Evolutionary conservation across 2,797 vertebrate species (phyloP).

Genomic region (Tenualosa thibaudeaui): DNA sequence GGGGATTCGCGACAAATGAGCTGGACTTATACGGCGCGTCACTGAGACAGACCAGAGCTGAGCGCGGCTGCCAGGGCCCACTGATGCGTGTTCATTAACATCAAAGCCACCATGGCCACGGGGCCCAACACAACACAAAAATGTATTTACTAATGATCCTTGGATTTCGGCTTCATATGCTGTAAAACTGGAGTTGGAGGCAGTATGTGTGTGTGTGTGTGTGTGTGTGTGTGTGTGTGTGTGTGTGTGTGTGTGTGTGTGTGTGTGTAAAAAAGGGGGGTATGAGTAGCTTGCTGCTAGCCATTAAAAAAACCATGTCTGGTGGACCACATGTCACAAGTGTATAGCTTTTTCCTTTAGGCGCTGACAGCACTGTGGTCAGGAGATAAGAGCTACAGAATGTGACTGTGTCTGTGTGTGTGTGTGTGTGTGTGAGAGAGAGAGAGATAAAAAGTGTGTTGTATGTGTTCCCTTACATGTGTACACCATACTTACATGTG

Average conservation of each 20-base stretch:
- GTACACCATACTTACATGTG: neutral
- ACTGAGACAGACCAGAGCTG: conserved; percentile 70
- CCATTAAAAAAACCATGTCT: conserved; percentile 68
- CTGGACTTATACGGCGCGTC: conserved; percentile 56
- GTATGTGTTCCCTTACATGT: neutral
- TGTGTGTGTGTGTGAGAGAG: conserved; percentile 10
- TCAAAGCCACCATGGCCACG: conserved; percentile 61
- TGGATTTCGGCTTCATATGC: conserved; percentile 59
- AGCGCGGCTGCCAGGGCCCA: conserved; percentile 6
- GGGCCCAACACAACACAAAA: conserved; percentile 32
- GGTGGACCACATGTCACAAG: conserved; percentile 54
- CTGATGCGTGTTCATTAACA: conserved; percentile 69
- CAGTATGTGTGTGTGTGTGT: conserved; percentile 7
- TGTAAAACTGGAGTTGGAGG: conserved; percentile 52
- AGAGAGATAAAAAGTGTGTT: neutral
- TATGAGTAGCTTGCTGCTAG: conserved; percentile 73
- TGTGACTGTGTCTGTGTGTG: conserved; percentile 24
- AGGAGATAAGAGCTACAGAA: conserved; percentile 47
- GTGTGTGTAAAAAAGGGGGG: neutral
- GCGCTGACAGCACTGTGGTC: conserved; percentile 12
- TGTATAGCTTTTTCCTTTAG: conserved; percentile 25
- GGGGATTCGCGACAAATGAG: conserved; percentile 61
- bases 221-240: neutral
- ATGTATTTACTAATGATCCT: conserved; percentile 67
- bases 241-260: conserved; percentile 20